A percentile compares a stretch with the other conserved stretches of the same genome.
Conservation (phyloP, 2,797 vertebrate genomes). For the Siniperca obscura region DNA sequence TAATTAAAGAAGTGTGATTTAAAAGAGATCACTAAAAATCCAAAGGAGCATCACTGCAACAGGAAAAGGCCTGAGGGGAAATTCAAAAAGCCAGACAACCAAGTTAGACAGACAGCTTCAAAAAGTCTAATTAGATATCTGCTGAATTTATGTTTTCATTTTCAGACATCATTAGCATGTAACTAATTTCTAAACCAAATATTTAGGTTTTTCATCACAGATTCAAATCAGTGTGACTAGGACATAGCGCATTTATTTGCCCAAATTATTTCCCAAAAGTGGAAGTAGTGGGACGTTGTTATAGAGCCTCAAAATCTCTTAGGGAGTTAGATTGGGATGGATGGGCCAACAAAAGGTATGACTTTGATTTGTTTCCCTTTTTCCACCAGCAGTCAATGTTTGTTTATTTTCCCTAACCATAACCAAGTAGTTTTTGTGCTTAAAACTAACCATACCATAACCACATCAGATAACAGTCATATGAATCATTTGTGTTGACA, state of each 20-base stretch:
- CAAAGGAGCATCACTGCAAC: slow-evolving; percentile 5
- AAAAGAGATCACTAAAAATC: slow-evolving; percentile 7
- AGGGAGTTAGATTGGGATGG: not conserved
- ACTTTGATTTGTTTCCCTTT: not conserved
- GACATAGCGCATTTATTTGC: not conserved
- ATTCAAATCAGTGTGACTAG: not conserved
- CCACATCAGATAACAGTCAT: too few relatives aligned
- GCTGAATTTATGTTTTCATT: slow-evolving; percentile 30
- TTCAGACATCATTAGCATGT: slow-evolving; percentile 23
- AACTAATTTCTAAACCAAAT: slow-evolving; percentile 4
- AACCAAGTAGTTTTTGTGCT: not conserved
- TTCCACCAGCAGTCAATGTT: not conserved
- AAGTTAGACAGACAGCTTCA: not conserved
- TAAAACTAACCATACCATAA: not conserved
- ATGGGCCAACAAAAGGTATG: not conserved
- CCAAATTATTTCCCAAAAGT: not conserved
- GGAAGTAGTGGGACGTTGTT: not conserved
- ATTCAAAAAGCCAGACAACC: slow-evolving; percentile 18
- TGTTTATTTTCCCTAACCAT: not conserved
- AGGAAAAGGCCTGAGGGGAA: slow-evolving; percentile 5
- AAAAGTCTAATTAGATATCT: slow-evolving; percentile 19
- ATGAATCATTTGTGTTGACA: not conserved
- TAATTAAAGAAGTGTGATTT: not conserved
- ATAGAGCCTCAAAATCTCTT: not conserved
- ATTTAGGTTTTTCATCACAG: not conserved